phyloP scores from a whole-genome alignment of 2,888 invertebrate genomes.

The Hipparchia sbordonii region DNA sequence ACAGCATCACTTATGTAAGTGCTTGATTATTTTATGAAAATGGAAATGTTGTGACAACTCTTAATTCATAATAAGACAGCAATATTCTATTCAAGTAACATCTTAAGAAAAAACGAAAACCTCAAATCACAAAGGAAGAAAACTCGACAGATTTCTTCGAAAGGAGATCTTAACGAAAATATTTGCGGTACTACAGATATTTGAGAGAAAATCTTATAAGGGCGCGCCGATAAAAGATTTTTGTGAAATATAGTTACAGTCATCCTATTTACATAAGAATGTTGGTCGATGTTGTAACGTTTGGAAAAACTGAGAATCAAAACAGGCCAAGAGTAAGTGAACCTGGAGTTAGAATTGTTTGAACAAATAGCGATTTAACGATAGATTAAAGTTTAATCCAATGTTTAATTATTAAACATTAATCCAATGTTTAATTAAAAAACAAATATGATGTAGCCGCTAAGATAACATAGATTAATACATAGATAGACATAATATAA shows the following conservation, averaged over 20 bases:
- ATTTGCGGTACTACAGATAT: constrained; percentile 26
- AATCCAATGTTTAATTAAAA: no score
- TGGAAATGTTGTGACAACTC: background rate
- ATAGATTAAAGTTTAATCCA: no score
- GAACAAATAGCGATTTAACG: no score
- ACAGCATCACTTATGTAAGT: background rate
- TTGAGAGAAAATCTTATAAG: constrained; percentile 29
- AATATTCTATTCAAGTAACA: background rate
- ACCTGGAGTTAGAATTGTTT: no score
- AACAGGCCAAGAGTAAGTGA: background rate
- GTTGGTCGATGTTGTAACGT: constrained; percentile 35
- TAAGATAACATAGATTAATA: no score
- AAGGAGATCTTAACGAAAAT: constrained; percentile 21
- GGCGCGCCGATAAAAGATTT: constrained; percentile 38
- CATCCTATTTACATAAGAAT: constrained; percentile 37
- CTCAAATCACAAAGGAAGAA: constrained; percentile 2
- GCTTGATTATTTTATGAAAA: background rate
- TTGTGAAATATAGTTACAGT: constrained; percentile 38
- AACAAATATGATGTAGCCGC: no score
- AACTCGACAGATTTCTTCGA: constrained; percentile 28
- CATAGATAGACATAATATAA: no score
- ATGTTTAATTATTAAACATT: no score
- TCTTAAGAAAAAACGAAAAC: background rate
- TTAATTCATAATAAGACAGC: constrained; percentile 7
- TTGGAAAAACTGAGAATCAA: constrained; percentile 17